Conservation (phyloP, 1,140 invertebrate genomes). For the Drosophila kurseongensis region DNA sequence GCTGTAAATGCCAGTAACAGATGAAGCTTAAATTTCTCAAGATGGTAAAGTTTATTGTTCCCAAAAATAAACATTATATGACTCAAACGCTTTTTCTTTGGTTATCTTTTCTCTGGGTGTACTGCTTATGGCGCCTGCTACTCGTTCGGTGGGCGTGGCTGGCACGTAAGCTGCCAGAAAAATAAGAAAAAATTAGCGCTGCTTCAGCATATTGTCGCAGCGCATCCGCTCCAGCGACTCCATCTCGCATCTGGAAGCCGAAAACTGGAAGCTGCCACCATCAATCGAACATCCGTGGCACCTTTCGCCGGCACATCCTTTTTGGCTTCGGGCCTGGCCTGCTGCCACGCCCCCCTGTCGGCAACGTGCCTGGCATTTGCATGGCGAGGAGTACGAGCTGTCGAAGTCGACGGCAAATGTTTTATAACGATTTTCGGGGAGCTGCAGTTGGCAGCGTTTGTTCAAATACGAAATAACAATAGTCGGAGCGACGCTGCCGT, state of each 20-base stretch:
- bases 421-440: slow-evolving; percentile 62
- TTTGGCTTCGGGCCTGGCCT: slow-evolving; percentile 11
- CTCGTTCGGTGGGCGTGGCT: slow-evolving; percentile 33
- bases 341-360: slow-evolving; percentile 65
- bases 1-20: too few relatives aligned
- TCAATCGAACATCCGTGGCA: slow-evolving; percentile 56
- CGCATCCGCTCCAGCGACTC: slow-evolving; percentile 33
- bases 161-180: slow-evolving; percentile 54
- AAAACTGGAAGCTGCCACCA: slow-evolving; percentile 23
- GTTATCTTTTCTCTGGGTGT: slow-evolving; percentile 3
- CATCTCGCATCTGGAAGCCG: slow-evolving; percentile 10
- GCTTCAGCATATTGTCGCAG: slow-evolving; percentile 70
- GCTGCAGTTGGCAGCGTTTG: slow-evolving; percentile 42
- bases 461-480: slow-evolving; percentile 74
- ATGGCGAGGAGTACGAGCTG: slow-evolving; percentile 38
- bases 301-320: slow-evolving; percentile 35
- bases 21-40: too few relatives aligned
- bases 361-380: slow-evolving; percentile 78
- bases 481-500: slow-evolving; percentile 48
- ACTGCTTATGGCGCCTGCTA: not conserved
- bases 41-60: too few relatives aligned
- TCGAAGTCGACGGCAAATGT: slow-evolving; percentile 39
- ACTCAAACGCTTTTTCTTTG: not conserved
- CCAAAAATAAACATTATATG: too few relatives aligned
- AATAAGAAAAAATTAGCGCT: slow-evolving; percentile 46